phyloP scores from a whole-genome alignment of 2,113 vertebrate species.

The Nymphicus hollandicus region DNA sequence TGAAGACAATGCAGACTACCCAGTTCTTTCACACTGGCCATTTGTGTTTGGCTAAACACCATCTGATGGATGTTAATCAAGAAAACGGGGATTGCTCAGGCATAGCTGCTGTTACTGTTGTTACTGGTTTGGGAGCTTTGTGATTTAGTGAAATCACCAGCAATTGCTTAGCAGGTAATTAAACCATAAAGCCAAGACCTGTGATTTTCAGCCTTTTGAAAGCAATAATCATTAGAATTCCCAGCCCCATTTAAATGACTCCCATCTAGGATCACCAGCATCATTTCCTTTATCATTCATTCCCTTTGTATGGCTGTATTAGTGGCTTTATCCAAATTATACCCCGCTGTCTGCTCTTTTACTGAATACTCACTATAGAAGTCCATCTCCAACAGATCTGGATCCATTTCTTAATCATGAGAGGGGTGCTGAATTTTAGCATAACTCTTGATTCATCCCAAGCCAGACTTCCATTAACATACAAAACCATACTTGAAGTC shows the following conservation, averaged over 20 bases:
- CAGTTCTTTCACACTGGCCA: slow-evolving; percentile 11
- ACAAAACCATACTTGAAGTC: slow-evolving; percentile 3
- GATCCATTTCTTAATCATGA: not conserved
- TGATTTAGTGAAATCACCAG: slow-evolving; percentile 54
- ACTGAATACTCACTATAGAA: not conserved
- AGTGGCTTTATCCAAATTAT: not conserved
- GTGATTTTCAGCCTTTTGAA: slow-evolving; percentile 60
- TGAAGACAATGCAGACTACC: not conserved
- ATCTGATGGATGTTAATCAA: slow-evolving; percentile 37
- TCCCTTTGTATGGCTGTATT: not conserved
- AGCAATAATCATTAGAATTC: slow-evolving; percentile 63
- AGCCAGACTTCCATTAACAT: not conserved
- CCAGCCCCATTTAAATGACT: slow-evolving; percentile 47
- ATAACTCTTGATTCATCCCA: not conserved
- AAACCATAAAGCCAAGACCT: slow-evolving; percentile 67
- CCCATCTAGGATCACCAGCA: not conserved
- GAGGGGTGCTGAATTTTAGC: not conserved
- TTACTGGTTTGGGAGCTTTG: slow-evolving; percentile 47
- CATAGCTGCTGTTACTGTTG: slow-evolving; percentile 33
- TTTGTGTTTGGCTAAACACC: slow-evolving; percentile 12
- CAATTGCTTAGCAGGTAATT: slow-evolving; percentile 70
- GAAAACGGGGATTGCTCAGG: slow-evolving; percentile 56
- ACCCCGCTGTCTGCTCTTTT: not conserved
- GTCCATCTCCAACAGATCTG: not conserved
- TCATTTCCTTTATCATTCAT: not conserved